Percentiles rank a stretch among this genome's conserved stretches.
Evolutionary conservation across 2,888 invertebrate species (phyloP).

Genomic region (Podotricha telesiphe): DNA sequence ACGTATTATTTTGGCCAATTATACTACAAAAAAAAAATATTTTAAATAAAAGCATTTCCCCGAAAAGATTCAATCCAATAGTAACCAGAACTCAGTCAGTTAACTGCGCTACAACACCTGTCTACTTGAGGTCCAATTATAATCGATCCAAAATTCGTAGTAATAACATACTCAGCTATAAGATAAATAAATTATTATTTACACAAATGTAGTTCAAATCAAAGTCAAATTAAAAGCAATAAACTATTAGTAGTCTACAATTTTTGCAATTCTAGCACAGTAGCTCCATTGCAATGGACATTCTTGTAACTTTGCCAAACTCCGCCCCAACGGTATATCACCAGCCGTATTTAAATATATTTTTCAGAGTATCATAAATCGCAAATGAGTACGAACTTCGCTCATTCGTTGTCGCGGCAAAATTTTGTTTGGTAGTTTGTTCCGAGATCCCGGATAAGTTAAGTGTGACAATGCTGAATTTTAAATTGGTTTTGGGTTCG

Average conservation of each 20-base stretch:
- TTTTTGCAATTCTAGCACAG: conserved; percentile 39
- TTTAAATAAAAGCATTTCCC: background rate
- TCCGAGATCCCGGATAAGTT: conserved; percentile 49
- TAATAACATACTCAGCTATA: background rate
- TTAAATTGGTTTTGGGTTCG: conserved; percentile 46
- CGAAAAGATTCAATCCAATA: background rate
- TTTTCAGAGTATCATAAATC: conserved; percentile 59
- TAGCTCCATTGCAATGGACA: conserved; percentile 48
- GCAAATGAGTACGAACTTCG: conserved; percentile 56
- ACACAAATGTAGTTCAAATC: background rate
- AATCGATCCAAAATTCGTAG: background rate
- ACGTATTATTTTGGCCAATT: no score
- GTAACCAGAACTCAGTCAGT: background rate
- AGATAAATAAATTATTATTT: background rate
- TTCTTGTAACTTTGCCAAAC: conserved; percentile 57
- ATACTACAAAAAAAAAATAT: background rate
- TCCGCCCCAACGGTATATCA: conserved; percentile 54
- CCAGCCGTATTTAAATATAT: conserved; percentile 60
- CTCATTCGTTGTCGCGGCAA: conserved; percentile 50
- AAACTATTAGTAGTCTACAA: conserved; percentile 32
- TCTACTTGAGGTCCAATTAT: background rate
- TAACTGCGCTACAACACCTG: no score
- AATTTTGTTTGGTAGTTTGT: conserved; percentile 53
- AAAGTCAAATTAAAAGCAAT: conserved; percentile 31
- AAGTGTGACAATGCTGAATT: conserved; percentile 49